phyloP scores from a whole-genome alignment of 2,113 vertebrate genomes.

The Bombycilla garrulus region DNA sequence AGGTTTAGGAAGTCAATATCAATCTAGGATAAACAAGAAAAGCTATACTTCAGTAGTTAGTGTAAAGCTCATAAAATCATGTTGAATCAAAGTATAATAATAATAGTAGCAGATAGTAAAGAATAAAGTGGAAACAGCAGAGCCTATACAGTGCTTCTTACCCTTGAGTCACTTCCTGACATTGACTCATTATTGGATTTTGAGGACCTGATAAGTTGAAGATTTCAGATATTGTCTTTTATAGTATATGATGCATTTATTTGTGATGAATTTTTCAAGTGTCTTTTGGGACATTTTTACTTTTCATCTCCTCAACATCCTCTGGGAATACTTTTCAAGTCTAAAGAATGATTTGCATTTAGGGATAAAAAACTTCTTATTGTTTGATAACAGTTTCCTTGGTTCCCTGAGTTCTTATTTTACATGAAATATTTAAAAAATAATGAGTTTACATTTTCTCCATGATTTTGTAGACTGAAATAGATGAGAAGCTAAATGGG shows the following conservation, averaged over 20 bases:
- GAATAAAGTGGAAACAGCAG: background rate
- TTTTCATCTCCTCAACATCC: background rate
- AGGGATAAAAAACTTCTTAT: background rate
- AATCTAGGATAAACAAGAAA: background rate
- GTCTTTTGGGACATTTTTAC: background rate
- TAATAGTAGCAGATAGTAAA: background rate
- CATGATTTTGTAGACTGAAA: background rate
- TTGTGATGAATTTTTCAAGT: background rate
- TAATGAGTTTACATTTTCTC: background rate
- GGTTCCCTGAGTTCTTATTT: background rate
- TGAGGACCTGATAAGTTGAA: background rate
- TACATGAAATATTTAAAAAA: background rate
- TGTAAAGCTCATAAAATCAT: background rate
- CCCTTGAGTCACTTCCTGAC: background rate
- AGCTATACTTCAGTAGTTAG: background rate
- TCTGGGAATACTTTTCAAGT: background rate
- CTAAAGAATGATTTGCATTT: background rate
- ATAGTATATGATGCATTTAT: background rate
- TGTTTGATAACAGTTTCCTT: background rate
- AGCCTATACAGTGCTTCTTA: background rate
- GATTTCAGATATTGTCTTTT: background rate
- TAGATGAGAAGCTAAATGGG: background rate
- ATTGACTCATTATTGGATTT: background rate
- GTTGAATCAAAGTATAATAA: background rate
- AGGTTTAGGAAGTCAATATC: background rate